Conservation (phyloP, 2,113 vertebrate genomes). For the Oreochromis niloticus region DNA sequence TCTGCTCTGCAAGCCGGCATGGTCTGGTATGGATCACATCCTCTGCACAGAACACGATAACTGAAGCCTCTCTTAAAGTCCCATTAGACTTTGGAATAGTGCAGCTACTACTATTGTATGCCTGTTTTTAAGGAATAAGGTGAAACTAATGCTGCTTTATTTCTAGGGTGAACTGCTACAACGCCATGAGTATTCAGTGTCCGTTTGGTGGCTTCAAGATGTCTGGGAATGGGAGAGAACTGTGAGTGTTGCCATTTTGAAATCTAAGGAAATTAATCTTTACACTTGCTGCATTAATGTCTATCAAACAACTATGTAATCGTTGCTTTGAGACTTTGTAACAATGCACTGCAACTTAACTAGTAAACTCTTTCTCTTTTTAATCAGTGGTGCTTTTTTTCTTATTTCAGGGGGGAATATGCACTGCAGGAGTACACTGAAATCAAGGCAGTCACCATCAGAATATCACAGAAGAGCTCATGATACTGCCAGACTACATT, state of each 20-base stretch:
- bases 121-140: background rate
- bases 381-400: background rate
- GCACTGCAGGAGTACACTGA: slow-evolving; percentile 85
- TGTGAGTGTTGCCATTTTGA: slow-evolving; percentile 74
- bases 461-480: slow-evolving; percentile 85
- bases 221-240: slow-evolving; percentile 88
- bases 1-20: slow-evolving; percentile 83
- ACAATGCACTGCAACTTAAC: background rate
- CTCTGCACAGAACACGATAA: background rate
- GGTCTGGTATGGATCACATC: slow-evolving; percentile 77
- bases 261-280: background rate
- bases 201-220: slow-evolving; percentile 91
- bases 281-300: background rate
- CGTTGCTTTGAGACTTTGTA: background rate
- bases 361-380: background rate
- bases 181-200: slow-evolving; percentile 72
- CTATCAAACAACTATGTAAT: background rate
- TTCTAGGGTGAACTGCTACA: slow-evolving; percentile 86
- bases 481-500: slow-evolving; percentile 50
- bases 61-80: background rate
- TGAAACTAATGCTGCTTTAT: background rate
- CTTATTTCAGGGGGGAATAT: slow-evolving; percentile 79
- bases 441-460: slow-evolving; percentile 85
- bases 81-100: background rate
- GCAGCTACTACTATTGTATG: background rate